Base-by-base conservation (phyloP, 1,140 invertebrate species). In the Microvelia longipes region DNA sequence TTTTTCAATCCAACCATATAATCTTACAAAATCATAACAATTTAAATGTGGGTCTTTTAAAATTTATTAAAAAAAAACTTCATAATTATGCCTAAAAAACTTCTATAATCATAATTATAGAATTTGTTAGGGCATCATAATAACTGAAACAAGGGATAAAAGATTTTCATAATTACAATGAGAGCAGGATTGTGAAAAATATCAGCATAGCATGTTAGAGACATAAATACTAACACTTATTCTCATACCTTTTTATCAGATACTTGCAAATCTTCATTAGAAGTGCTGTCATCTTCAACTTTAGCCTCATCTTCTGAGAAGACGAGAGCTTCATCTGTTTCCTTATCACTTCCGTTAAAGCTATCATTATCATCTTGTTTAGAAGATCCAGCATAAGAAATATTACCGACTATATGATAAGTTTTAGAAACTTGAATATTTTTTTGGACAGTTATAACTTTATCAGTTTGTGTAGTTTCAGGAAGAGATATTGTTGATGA, bases 241-340 rank as follows among this genome's bases (percentile, higher is more conserved):
- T n/a, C n/a, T 50, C 5, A 50, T 50, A 50, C 35, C 35, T 50
- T 50, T 50, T 19, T 50, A 19, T 19, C 35, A 50, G 35, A 50
- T 50, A 50, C 35, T 50, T 50, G 35, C 19, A 50, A 78, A 71
- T 77, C 77, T 71, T 73, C 74, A 73, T 74, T 77, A 69, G 73
- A 71, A 65, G 78, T 77, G 35, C 69, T 70, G 26, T 68, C 69
- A 29, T 78, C 80, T 76, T 83, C 76, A 76, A 79, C 76, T 30
- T 78, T 77, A n/a, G 74, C 81, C 73, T 85, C 82, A 75, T 85
- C 83, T 75, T 89, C 88, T 28, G 87, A 89, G 79, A 90, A 90
- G 67, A 88, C 86, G 62, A 88, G 79, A 67, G 84, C 81, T 71
- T 89, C 86, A 69, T 86, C 84, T 30, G 82, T 83, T 73, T 86